These are phyloP conservation scores for Drosophila varians DNA, from an alignment of 1,140 invertebrate species.

Conservation along the genomic window DNA sequence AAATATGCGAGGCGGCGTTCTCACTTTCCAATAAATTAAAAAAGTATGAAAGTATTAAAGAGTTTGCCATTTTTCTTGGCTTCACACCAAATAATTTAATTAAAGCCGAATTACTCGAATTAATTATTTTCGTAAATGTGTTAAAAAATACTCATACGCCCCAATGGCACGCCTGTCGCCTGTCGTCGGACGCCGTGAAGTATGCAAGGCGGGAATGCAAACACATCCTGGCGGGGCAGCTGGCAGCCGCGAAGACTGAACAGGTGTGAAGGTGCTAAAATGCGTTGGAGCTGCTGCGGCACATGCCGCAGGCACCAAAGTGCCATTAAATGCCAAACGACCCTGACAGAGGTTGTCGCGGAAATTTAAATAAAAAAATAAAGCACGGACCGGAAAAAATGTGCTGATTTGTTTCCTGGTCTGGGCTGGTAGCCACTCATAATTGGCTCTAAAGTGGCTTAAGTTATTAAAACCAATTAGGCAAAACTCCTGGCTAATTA, in stretches of 20 bases:
- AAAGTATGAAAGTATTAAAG: not conserved
- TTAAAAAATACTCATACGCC: constrained; percentile 11
- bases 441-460: constrained; percentile 41
- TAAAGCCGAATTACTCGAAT: not conserved
- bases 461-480: constrained; percentile 38
- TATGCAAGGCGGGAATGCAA: constrained; percentile 54
- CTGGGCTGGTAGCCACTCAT: constrained; percentile 5
- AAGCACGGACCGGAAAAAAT: constrained; percentile 1
- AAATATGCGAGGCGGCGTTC: no score
- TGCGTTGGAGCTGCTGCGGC: constrained; percentile 10
- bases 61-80: not conserved
- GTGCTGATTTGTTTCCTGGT: not conserved
- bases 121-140: not conserved
- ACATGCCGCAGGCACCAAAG: not conserved
- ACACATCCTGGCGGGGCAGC: constrained; percentile 18
- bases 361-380: constrained; percentile 21
- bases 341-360: constrained; percentile 3
- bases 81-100: constrained; percentile 5
- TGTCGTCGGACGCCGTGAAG: constrained; percentile 29
- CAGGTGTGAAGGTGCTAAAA: constrained; percentile 43
- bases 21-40: not conserved
- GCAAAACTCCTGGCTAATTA: constrained; percentile 10
- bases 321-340: constrained; percentile 15
- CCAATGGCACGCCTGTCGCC: not conserved
- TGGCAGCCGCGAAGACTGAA: not conserved